Base-by-base conservation (phyloP, 2,888 invertebrate genomes). In the Zygothrica quintamaculata region DNA sequence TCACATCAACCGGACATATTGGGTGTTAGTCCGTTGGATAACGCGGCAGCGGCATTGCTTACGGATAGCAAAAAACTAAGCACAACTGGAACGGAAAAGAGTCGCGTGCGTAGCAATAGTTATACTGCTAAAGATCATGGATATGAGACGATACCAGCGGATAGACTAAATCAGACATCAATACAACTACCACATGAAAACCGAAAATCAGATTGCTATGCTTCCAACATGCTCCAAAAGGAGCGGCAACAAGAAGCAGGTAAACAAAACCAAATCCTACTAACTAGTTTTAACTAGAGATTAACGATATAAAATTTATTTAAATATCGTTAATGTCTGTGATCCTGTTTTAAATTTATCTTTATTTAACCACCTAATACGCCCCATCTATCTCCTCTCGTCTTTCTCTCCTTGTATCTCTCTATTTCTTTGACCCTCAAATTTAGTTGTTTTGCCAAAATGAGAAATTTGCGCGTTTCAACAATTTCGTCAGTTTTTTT, bases 141-240 rank as follows among this genome's bases (percentile, higher is more conserved):
- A 0, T 94, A 94, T 77, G 94, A 94, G 88, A 94, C 94, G 1
- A 91, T 91, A 73, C 91, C 91, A 9, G 91, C 90, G 12, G 89
- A 90, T 71, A 74, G 86, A 0, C 66, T 77, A 15, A 73, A 72
- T 51, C 64, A 52, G 2, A 0, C 46, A 1, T 56, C 50, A 29
- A 53, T 40, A 13, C 82, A 72, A 34, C 12, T 65, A 34, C 77
- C 77, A 16, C 76, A 88, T 18, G 88, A 88, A 52, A 91, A 90
- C 74, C 89, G 90, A 16, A 91, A 90, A 58, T 91, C 90, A n/a
- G 91, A 91, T 72, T 89, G 91, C 57, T 90, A 90, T 71, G 84
- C 90, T 18, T 62, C 80, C 4, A 90, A 87, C 50, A 87, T 90
- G 77, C 56, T 90, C 72, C 90, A 90, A 56, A 90, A 89, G 72